Evolutionary conservation across 2,888 invertebrate species (phyloP).

Genomic region (Synergus japonicus): DNA sequence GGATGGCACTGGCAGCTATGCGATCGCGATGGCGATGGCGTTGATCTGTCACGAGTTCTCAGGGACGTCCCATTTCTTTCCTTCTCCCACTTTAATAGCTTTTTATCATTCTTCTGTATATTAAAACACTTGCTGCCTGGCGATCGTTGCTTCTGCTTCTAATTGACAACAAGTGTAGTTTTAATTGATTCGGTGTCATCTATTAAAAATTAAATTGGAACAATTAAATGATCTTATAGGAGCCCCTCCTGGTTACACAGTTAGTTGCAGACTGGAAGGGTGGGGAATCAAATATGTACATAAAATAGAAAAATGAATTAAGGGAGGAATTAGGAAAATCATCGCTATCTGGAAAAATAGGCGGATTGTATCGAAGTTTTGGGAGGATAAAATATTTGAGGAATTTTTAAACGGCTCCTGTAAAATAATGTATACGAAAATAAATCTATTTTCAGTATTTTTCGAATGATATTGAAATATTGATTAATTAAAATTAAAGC

Average conservation of each 20-base stretch:
- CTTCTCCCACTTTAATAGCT: background rate
- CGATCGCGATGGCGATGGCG: constrained; percentile 15
- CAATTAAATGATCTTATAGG: background rate
- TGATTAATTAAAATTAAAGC: too few relatives aligned
- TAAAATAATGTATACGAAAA: too few relatives aligned
- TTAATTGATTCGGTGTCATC: background rate
- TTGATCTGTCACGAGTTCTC: constrained; percentile 28
- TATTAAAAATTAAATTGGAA: background rate
- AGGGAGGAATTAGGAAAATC: too few relatives aligned
- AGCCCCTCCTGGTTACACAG: background rate
- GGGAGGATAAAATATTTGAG: too few relatives aligned
- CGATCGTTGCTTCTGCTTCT: background rate
- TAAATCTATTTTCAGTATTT: too few relatives aligned
- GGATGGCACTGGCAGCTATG: background rate
- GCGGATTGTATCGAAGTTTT: too few relatives aligned
- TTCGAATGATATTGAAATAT: too few relatives aligned
- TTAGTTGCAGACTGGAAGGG: too few relatives aligned
- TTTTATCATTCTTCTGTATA: background rate
- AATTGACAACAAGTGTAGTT: background rate
- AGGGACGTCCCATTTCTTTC: constrained; percentile 11
- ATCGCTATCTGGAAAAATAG: too few relatives aligned
- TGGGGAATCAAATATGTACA: too few relatives aligned
- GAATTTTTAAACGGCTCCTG: too few relatives aligned
- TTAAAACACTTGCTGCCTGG: background rate
- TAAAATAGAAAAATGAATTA: too few relatives aligned